Percentiles rank a stretch among this genome's conserved stretches.
These are phyloP conservation scores for Tragelaphus buxtoni DNA, from an alignment of 2,113 vertebrate species.

Conservation along the genomic window DNA sequence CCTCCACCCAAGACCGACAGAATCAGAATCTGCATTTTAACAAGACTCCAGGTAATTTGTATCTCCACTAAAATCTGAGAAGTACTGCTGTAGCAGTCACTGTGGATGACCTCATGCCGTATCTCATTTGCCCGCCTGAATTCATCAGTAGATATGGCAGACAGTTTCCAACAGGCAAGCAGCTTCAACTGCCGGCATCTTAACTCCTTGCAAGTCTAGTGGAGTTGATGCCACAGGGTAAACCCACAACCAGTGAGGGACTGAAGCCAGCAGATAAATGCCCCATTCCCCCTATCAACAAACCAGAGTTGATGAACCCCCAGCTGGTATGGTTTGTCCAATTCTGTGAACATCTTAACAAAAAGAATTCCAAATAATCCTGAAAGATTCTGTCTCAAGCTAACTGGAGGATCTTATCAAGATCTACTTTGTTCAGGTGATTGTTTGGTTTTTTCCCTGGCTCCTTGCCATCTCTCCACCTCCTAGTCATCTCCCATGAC, in stretches of 20 bases:
- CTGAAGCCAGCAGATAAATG: neutral
- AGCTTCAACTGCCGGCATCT: neutral
- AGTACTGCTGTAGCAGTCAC: neutral
- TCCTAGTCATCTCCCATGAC: slow-evolving; percentile 48
- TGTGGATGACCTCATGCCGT: neutral
- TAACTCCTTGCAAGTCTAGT: neutral
- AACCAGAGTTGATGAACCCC: neutral
- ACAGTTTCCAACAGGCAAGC: neutral
- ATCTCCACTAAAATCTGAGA: neutral
- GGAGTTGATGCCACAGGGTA: neutral
- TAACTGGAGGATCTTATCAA: slow-evolving; percentile 30
- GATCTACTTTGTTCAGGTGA: slow-evolving; percentile 13
- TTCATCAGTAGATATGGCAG: neutral
- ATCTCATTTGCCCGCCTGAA: neutral
- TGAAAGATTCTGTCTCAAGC: slow-evolving; percentile 20
- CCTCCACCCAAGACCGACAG: neutral
- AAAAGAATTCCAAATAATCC: slow-evolving; percentile 35
- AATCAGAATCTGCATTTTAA: neutral
- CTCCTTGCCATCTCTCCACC: slow-evolving; percentile 30
- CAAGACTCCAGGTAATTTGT: neutral
- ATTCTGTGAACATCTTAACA: neutral
- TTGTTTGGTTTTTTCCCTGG: slow-evolving; percentile 45
- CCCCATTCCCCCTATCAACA: neutral
- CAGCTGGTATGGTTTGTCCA: neutral
- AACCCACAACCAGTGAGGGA: neutral